Base-by-base conservation (phyloP, 1,140 invertebrate genomes). In the Drosophila ananassae region DNA sequence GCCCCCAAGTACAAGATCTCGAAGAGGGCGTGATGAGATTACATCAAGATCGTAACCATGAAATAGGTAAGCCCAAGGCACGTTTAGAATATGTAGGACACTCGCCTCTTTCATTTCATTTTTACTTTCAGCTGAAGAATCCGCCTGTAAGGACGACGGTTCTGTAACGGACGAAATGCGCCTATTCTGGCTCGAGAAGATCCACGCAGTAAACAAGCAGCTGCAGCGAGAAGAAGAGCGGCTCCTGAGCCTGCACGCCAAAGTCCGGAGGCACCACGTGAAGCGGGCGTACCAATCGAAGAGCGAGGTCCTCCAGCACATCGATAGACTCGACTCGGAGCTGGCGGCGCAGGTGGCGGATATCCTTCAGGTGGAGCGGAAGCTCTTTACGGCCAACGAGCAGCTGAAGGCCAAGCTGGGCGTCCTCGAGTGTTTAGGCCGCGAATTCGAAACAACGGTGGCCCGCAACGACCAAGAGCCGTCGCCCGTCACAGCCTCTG, bases 201-300 rank as follows among this genome's bases (percentile, higher is more conserved):
- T 96, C 22, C 93, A 95, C 6, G 94, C 95, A 17, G 92, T 97
- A 12, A 96, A 96, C 77, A 95, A 95, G 76, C 93, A 94, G 66
- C 92, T 96, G 47, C 93, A 96, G 58, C 93, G 94, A 22, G 95
- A 96, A 90, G 95, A 96, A 82, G 95, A 95, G 87, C 90, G 93
- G 24, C 92, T 96, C 2, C 94, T 95, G 2, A 91, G 95, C 74
- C 81, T 96, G 52, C 94, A 94, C 46, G 93, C 94, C 1, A 95
- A 95, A 92, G 92, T 96, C 8, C 94, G 94, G 74, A 93, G 95
- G 63, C 94, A 95, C 79, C 93, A 94, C 58, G 93, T 94, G 60
- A 93, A 94, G 63, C 94, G 94, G 78, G 93, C 93, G 54, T 93
- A 92, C 17, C 93, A 90, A 90, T 94, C 83, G 87, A 94, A 83